Evolutionary conservation across 2,888 invertebrate species (phyloP).

Genomic region (Coenonympha glycerion): DNA sequence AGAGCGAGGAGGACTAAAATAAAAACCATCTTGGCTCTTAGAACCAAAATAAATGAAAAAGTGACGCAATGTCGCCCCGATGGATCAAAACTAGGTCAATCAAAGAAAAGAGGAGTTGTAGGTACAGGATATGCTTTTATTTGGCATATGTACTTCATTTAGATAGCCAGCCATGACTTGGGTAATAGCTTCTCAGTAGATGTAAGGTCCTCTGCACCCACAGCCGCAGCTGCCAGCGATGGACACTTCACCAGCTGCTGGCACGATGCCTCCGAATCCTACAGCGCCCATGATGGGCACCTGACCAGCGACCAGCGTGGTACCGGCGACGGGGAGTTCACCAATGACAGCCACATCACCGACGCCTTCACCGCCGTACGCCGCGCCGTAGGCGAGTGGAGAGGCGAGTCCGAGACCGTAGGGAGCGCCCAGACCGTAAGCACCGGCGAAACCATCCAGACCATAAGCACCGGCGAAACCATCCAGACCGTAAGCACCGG

Average conservation of each 20-base stretch:
- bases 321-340: constrained; percentile 35
- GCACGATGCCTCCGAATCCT: constrained; percentile 35
- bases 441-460: background rate
- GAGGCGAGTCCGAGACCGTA: background rate
- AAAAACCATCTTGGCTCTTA: too few species aligned
- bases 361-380: constrained; percentile 33
- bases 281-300: constrained; percentile 41
- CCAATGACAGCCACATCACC: constrained; percentile 32
- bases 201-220: constrained; percentile 31
- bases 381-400: background rate
- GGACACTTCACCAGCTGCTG: constrained; percentile 25
- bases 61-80: too few species aligned
- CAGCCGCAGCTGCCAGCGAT: constrained; percentile 8
- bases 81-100: too few species aligned
- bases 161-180: too few species aligned
- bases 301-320: constrained; percentile 35
- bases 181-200: constrained; percentile 20
- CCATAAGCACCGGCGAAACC: background rate
- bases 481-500: background rate
- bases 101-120: too few species aligned
- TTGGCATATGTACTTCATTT: background rate
- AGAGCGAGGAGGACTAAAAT: too few species aligned
- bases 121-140: background rate
- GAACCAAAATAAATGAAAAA: too few species aligned
- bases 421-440: background rate